Evolutionary conservation across 2,797 vertebrate species (phyloP), one percentile per base, ranked within the genome.

Genomic region (Luscinia megarhynchos): DNA sequence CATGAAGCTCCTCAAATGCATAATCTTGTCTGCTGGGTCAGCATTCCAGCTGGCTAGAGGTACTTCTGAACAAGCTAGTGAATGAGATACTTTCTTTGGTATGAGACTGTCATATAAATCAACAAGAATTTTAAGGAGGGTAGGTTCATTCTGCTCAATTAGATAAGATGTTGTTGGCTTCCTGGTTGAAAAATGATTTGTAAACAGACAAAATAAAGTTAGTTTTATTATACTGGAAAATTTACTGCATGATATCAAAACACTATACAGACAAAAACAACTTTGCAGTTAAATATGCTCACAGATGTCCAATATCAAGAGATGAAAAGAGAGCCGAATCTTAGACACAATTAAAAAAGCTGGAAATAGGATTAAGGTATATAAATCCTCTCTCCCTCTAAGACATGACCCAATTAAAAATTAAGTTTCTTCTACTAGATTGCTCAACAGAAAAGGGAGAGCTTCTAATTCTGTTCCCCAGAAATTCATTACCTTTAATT

Each of bases 1-100:
- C 63, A 84, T 7, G 57, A 74, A 69, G 69, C 58, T 87, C 79
- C 88, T 86, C 78, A 87, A 76, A 82, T 9, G 30, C 63, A 40
- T 67, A 58, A 72, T 81, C 85, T 93, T 81, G 87, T 77, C 83
- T 92, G 68, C 75, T 68, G 50, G 41, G 20, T 79, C 69, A 73
- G 26, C 38, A 34, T 59, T 93, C 55, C 85, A 86, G 73, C 69
- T 84, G 73, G 59, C 70, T 69, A 59, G 30, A 76, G 70, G 43
- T 34, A 87, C 69, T 87, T 85, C 66, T 66, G 59, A 64, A 61
- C 63, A 90, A 89, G 53, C 48, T 4, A 72, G 58, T 29, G 50
- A 84, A 66, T 50, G 32, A 91, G 57, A 64, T 62, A 24, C 24
- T 83, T 74, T 46, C 23, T 58, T 40, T 40, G 18, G 2, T 55